These are phyloP conservation scores for Eulacestoma nigropectus DNA, from an alignment of 2,113 vertebrate species.

Conservation along the genomic window DNA sequence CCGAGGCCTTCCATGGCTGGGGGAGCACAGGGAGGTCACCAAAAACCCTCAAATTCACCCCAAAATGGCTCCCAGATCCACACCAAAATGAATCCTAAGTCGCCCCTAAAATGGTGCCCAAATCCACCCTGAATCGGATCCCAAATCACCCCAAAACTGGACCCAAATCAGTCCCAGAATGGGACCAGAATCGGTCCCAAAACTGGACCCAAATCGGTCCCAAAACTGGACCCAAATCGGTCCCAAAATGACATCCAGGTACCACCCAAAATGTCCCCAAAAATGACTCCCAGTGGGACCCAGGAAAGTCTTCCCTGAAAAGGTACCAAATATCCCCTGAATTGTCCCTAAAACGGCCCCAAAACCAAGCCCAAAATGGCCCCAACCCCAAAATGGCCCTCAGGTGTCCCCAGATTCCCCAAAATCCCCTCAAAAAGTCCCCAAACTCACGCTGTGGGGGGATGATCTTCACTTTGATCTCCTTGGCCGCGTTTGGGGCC, in stretches of 20 bases:
- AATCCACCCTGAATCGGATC: background rate
- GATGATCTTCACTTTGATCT: conserved; percentile 97
- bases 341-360: background rate
- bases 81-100: background rate
- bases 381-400: background rate
- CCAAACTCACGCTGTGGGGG: conserved; percentile 86
- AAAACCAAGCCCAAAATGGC: too few relatives aligned
- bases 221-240: background rate
- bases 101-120: too few relatives aligned
- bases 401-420: accelerated
- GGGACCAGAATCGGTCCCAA: background rate
- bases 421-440: accelerated
- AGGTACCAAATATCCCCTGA: too few relatives aligned
- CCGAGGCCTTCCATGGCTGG: conserved; percentile 91
- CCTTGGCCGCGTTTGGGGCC: conserved; percentile 87
- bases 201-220: background rate
- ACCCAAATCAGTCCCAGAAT: background rate
- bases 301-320: accelerated
- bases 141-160: background rate
- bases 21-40: background rate
- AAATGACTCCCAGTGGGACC: background rate
- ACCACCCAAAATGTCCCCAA: background rate
- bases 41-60: background rate
- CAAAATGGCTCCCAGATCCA: background rate
- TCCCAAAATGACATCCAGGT: background rate